Conservation (phyloP, 2,113 vertebrate genomes). For the Oxyruncus cristatus region DNA sequence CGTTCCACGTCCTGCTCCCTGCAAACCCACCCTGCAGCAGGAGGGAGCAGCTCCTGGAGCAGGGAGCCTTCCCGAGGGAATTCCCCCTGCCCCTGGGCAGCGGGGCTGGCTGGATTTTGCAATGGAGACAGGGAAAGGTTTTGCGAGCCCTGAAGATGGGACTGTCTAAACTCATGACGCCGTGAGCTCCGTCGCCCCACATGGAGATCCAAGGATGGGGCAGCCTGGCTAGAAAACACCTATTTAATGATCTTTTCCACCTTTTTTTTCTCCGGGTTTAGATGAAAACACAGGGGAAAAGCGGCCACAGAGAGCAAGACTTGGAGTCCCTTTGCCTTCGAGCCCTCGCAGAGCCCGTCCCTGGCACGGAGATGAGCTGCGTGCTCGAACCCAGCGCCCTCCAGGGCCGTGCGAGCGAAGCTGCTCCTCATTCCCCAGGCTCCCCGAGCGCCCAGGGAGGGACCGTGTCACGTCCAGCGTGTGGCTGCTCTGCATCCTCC, state of each 20-base stretch:
- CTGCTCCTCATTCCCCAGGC: background rate
- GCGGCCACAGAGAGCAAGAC: background rate
- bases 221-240: background rate
- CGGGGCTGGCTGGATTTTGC: background rate
- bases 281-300: background rate
- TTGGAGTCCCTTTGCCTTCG: background rate
- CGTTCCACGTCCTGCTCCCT: background rate
- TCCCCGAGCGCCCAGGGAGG: background rate
- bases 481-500: background rate
- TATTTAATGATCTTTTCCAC: background rate
- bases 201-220: background rate
- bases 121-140: background rate
- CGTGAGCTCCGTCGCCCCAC: background rate
- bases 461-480: background rate
- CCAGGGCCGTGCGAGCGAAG: background rate
- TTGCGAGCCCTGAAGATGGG: background rate
- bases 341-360: background rate
- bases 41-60: background rate
- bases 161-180: background rate
- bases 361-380: background rate
- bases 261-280: background rate
- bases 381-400: background rate
- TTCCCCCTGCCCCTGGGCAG: background rate
- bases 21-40: accelerated
- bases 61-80: background rate